Conservation (phyloP, 2,888 invertebrate genomes). For the Strigamia maritima region DNA sequence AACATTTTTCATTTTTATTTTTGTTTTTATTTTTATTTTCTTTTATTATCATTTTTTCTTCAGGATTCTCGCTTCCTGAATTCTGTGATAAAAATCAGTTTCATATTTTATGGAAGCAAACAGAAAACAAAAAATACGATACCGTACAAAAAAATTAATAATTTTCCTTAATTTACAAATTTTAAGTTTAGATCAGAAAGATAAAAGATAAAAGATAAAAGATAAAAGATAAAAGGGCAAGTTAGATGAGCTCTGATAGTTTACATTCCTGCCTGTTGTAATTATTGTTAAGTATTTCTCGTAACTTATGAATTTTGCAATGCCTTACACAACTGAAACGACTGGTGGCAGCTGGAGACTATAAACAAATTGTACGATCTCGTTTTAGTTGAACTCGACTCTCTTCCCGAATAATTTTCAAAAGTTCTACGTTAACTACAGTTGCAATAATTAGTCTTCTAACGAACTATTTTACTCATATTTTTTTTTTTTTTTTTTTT, state of each 20-base stretch:
- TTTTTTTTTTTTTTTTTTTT: too few species aligned
- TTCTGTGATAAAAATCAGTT: neutral
- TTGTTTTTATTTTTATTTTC: too few species aligned
- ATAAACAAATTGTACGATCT: neutral
- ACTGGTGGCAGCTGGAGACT: neutral
- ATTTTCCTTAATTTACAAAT: neutral
- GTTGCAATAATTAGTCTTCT: conserved; percentile 4
- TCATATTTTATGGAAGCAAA: neutral
- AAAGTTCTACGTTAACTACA: too few species aligned
- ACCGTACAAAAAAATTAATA: neutral
- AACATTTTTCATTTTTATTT: neutral
- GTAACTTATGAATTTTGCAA: neutral
- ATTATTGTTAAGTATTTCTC: neutral
- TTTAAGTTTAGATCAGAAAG: neutral
- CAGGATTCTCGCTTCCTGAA: neutral
- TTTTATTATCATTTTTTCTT: neutral
- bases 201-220: too few species aligned
- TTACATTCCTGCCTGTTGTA: neutral
- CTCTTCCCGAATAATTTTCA: neutral
- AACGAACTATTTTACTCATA: too few species aligned
- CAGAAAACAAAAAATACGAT: neutral
- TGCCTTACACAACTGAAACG: neutral
- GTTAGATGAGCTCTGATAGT: neutral
- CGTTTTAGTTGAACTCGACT: neutral
- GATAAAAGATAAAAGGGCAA: too few species aligned